Evolutionary conservation across 2,113 vertebrate genomes (phyloP).

Genomic region (Elgaria multicarinata): DNA sequence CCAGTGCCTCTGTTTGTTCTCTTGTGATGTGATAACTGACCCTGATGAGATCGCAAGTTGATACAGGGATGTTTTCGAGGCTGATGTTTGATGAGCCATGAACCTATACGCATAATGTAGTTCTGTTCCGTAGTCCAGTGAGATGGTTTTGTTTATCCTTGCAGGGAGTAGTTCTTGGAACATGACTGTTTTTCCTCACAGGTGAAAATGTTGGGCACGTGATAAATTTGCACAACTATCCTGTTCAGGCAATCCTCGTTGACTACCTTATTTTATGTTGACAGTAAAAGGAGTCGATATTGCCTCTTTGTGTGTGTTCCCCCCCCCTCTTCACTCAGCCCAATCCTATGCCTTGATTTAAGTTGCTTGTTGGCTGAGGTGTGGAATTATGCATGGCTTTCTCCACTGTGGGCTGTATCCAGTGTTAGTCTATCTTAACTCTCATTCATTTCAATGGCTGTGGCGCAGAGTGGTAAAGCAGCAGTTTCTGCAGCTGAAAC

Average conservation of each 20-base stretch:
- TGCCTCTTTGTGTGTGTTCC: constrained; percentile 4
- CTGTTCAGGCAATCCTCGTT: constrained; percentile 33
- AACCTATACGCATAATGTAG: background rate
- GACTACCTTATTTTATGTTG: constrained; percentile 36
- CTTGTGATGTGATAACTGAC: background rate
- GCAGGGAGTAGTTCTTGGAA: background rate
- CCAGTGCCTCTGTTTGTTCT: background rate
- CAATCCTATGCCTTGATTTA: constrained; percentile 18
- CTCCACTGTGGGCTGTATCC: background rate
- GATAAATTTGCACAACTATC: constrained; percentile 4
- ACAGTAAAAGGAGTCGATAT: background rate
- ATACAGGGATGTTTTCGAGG: background rate
- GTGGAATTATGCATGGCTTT: constrained; percentile 60
- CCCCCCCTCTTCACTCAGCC: background rate
- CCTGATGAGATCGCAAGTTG: background rate
- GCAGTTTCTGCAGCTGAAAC: no score
- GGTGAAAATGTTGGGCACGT: constrained; percentile 9
- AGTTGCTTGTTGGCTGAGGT: constrained; percentile 16
- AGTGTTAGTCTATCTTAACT: no score
- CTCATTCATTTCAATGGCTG: no score
- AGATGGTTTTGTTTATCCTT: background rate
- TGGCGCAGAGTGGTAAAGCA: no score
- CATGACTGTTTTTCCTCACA: background rate
- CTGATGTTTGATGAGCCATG: background rate
- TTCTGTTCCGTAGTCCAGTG: background rate